Percentiles rank a stretch among this genome's conserved stretches.
Conservation (phyloP, 2,888 invertebrate genomes). For the Meteorus cinctellus region DNA sequence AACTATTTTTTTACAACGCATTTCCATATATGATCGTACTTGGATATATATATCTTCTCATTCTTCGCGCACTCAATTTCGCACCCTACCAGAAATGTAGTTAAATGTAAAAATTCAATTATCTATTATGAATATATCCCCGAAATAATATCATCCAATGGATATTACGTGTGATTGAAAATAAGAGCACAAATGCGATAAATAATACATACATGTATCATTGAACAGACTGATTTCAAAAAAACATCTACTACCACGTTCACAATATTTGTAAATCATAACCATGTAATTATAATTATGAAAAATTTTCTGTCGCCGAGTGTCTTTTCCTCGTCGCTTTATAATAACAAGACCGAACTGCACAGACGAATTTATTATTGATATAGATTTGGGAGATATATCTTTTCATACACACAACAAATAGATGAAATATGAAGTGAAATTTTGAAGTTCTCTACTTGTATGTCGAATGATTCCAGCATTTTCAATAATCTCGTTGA, state of each 20-base stretch:
- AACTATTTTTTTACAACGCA: conserved; percentile 44
- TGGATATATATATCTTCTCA: not conserved
- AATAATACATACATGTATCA: not conserved
- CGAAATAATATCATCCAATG: not conserved
- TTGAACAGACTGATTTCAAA: not conserved
- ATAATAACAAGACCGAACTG: conserved; percentile 16
- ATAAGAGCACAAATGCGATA: conserved; percentile 9
- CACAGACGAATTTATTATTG: conserved; percentile 42
- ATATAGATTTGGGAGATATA: conserved; percentile 24
- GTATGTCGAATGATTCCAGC: not conserved
- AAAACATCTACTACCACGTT: not conserved
- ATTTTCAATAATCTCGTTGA: not conserved
- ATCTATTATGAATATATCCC: not conserved
- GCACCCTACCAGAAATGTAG: not conserved
- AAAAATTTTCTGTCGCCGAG: conserved; percentile 6
- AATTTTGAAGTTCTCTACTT: not conserved
- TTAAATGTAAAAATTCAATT: not conserved
- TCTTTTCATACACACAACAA: conserved; percentile 19
- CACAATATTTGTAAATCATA: not conserved
- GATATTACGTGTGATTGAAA: not conserved
- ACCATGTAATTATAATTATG: not conserved
- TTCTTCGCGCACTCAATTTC: conserved; percentile 20
- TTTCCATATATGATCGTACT: conserved; percentile 16
- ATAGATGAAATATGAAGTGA: not conserved
- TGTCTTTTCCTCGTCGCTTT: conserved; percentile 27